Conservation (phyloP, 2,797 vertebrate species). For the Fratercula arctica region DNA sequence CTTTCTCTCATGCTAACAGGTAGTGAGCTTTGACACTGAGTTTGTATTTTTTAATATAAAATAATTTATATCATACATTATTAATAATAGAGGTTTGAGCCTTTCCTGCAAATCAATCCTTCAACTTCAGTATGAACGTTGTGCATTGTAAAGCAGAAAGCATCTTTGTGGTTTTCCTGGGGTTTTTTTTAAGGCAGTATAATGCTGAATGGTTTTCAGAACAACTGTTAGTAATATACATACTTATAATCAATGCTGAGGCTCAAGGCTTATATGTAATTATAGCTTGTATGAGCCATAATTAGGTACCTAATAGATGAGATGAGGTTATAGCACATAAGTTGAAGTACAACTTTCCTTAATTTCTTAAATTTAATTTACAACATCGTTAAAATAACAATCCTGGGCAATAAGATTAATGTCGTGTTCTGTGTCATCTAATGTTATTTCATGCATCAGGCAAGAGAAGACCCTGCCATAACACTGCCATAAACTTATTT, state of each 20-base stretch:
- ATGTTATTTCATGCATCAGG: neutral
- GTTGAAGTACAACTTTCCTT: neutral
- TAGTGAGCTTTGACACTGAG: neutral
- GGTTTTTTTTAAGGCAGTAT: neutral
- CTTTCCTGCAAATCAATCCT: neutral
- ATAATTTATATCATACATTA: neutral
- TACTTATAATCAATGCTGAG: neutral
- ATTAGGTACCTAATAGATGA: neutral
- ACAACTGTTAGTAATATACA: neutral
- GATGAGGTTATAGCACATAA: neutral
- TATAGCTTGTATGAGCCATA: neutral
- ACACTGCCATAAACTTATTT: neutral
- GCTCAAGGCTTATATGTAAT: neutral
- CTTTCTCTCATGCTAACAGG: neutral
- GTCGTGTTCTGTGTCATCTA: neutral
- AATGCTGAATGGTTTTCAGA: neutral
- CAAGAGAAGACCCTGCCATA: neutral
- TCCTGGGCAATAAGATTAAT: neutral
- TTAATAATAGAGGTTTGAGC: neutral
- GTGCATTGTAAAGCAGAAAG: neutral
- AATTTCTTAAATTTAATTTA: neutral
- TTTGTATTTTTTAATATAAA: neutral
- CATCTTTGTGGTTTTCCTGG: too few relatives aligned
- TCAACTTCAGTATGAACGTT: neutral
- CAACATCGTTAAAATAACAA: neutral